phyloP scores from a whole-genome alignment of 2,113 vertebrate species.

The Callocephalon fimbriatum region DNA sequence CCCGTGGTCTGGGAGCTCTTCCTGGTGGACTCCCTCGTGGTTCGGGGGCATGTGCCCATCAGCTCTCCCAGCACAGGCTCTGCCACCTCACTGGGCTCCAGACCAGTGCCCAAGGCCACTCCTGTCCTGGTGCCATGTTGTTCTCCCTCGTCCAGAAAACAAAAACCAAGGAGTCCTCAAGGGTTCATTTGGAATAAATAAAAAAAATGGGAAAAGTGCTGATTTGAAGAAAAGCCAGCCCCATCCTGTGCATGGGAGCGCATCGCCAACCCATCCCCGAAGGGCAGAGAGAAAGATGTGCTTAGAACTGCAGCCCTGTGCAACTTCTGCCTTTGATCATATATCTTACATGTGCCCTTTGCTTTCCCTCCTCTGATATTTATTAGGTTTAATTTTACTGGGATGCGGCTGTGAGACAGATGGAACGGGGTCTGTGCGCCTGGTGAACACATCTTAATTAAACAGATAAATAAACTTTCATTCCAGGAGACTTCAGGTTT shows the following conservation, averaged over 20 bases:
- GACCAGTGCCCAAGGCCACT: background rate
- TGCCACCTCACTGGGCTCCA: fast-evolving
- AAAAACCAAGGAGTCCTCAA: constrained; percentile 46
- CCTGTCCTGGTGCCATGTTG: background rate
- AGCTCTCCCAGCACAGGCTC: background rate
- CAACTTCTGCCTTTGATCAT: constrained; percentile 63
- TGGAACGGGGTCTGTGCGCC: constrained; percentile 70
- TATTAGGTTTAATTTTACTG: constrained; percentile 81
- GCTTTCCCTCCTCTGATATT: constrained; percentile 76
- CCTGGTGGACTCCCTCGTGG: fast-evolving
- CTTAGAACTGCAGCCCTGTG: constrained; percentile 70
- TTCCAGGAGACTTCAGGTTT: constrained; percentile 48
- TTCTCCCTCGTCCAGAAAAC: constrained; percentile 2
- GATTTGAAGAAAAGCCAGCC: constrained; percentile 26
- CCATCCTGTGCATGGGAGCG: constrained; percentile 6
- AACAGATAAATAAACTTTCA: constrained; percentile 84
- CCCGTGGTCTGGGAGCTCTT: background rate
- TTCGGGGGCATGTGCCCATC: fast-evolving
- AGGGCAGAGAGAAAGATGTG: constrained; percentile 73
- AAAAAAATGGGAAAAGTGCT: constrained; percentile 34
- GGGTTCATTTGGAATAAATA: constrained; percentile 67
- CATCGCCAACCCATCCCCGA: constrained; percentile 22
- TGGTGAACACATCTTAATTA: constrained; percentile 80
- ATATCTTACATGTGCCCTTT: constrained; percentile 74
- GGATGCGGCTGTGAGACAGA: constrained; percentile 78